These are phyloP conservation scores for Habropoda laboriosa DNA, from an alignment of 1,140 invertebrate species.

Conservation along the genomic window DNA sequence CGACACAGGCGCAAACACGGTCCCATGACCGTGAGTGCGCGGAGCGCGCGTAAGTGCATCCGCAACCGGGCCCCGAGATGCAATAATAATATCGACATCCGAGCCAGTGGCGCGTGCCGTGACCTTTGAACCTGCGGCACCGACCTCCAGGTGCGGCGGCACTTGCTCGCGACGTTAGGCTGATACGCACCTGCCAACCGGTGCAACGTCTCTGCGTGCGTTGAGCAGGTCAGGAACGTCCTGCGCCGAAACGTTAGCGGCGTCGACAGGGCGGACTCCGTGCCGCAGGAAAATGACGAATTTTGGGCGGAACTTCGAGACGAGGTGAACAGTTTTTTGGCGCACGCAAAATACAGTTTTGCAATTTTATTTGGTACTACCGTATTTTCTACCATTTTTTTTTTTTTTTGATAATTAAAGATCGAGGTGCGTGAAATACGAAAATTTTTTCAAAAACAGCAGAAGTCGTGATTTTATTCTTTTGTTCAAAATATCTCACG, in stretches of 20 bases:
- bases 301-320: no score
- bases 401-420: no score
- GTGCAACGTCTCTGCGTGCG: slow-evolving; percentile 2
- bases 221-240: slow-evolving; percentile 50
- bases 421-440: no score
- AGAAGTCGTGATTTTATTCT: no score
- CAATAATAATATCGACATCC: slow-evolving; percentile 38
- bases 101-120: slow-evolving; percentile 38
- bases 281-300: no score
- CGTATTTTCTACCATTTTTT: no score
- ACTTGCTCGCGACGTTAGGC: slow-evolving; percentile 13
- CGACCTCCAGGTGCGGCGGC: slow-evolving; percentile 16
- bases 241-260: not conserved
- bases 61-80: not conserved
- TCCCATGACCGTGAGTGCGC: not conserved
- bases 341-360: no score
- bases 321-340: no score
- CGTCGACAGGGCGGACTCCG: no score
- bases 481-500: no score
- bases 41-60: not conserved
- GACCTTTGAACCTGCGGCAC: slow-evolving; percentile 56
- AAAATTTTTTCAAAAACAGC: no score
- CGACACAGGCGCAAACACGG: not conserved
- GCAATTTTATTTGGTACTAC: no score
- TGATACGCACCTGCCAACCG: slow-evolving; percentile 3